These are phyloP conservation scores for Ophioninae sp. DNA, from an alignment of 2,888 invertebrate species.

Conservation along the genomic window DNA sequence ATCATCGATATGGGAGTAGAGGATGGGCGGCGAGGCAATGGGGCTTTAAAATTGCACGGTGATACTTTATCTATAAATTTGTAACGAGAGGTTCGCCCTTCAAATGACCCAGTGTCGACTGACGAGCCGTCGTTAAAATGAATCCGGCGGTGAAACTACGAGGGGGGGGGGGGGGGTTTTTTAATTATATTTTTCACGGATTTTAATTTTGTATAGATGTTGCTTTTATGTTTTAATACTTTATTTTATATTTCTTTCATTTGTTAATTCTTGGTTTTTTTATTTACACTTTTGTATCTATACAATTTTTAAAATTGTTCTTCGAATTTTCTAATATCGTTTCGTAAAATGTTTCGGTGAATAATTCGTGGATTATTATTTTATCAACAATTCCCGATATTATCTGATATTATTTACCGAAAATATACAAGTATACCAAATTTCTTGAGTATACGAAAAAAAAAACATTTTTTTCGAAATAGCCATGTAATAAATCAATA, in stretches of 20 bases:
- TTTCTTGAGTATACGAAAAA: neutral
- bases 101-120: neutral
- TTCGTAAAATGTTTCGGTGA: too few relatives aligned
- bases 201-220: neutral
- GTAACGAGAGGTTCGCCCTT: neutral
- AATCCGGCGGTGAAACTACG: neutral
- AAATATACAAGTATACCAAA: neutral
- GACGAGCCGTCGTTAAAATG: neutral
- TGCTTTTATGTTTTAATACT: neutral
- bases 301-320: too few relatives aligned
- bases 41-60: slow-evolving; percentile 28
- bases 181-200: neutral
- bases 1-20: neutral
- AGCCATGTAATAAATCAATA: neutral
- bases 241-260: neutral
- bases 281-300: too few relatives aligned
- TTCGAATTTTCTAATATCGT: neutral
- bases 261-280: neutral
- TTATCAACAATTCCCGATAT: neutral
- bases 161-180: neutral
- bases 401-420: neutral
- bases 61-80: neutral
- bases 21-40: too few relatives aligned
- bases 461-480: too few relatives aligned
- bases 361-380: neutral